Base-by-base conservation (phyloP, 2,888 invertebrate genomes). In the Isoperla grammatica region DNA sequence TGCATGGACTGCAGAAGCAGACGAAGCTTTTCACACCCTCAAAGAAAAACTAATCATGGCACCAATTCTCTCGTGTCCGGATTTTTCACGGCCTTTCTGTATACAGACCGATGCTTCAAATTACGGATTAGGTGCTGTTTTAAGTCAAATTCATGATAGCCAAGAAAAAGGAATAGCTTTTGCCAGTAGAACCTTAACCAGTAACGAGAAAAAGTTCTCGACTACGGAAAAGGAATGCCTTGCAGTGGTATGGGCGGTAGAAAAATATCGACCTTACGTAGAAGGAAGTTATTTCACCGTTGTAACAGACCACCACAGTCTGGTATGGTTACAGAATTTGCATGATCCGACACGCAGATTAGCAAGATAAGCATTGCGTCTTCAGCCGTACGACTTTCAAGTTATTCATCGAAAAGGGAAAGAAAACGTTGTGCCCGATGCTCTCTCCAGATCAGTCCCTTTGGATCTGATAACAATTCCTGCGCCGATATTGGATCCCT, bases 391-490 rank as follows among this genome's bases (percentile, higher is more conserved):
- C 56, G 62, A 68, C 12, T 70, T 69, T 49, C 60, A 64, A 1
- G 65, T 73, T 2, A 50, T 60, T 11, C 70, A 73, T 56, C 57
- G 66, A 11, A 64, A 61, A 1, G 72, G 72, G 0, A 57, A 46
- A 1, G 53, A 58, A 4, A 66, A 72, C 60, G 57, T 59, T 6
- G 64, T 69, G 2, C 71, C 72, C 1, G 73, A 75, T 61, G 68
- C 67, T 3, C 54, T 72, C 2, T 68, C 67, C 0, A 45, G 72
- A 40, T 54, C 29, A 12, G 11, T 15, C 3, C 11, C 4, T n/a
- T n/a, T n/a, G n/a, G n/a, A 15, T 4, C 15, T 45, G 45, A 2
- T 35, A 12, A 8, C 13, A 35, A 23, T 56, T 5, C 2, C 15
- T 1, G 19, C 29, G 5, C 20, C 15, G 20, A 12, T 20, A 12